These are phyloP conservation scores for Heliconius hermathena DNA, from an alignment of 1,140 invertebrate genomes.

Conservation along the genomic window DNA sequence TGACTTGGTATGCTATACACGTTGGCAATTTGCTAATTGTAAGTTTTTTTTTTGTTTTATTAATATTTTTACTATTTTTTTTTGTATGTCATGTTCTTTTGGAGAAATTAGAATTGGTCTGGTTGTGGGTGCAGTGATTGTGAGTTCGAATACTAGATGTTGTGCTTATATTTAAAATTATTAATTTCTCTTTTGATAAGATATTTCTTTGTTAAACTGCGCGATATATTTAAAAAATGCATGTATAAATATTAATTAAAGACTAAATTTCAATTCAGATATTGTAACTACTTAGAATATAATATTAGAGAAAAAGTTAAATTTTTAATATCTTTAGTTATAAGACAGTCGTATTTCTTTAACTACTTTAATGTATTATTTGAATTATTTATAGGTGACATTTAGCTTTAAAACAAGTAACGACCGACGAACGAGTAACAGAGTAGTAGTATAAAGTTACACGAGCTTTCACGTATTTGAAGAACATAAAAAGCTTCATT, in stretches of 20 bases:
- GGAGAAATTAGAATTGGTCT: neutral
- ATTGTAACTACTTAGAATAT: too few relatives aligned
- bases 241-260: too few relatives aligned
- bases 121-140: neutral
- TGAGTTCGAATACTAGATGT: neutral
- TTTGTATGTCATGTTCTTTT: neutral
- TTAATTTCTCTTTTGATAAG: too few relatives aligned
- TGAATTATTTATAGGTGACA: neutral
- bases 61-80: neutral
- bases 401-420: neutral
- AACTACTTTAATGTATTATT: neutral
- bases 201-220: too few relatives aligned
- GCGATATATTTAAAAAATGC: too few relatives aligned
- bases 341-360: neutral
- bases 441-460: neutral
- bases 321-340: too few relatives aligned
- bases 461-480: constrained; percentile 8
- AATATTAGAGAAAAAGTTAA: too few relatives aligned
- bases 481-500: constrained; percentile 1
- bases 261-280: too few relatives aligned
- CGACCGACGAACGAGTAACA: neutral
- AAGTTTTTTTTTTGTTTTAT: neutral
- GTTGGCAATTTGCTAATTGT: neutral
- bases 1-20: constrained; percentile 10
- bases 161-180: too few relatives aligned